Conservation (phyloP, 2,888 invertebrate species). For the Hypomecis atomaria region DNA sequence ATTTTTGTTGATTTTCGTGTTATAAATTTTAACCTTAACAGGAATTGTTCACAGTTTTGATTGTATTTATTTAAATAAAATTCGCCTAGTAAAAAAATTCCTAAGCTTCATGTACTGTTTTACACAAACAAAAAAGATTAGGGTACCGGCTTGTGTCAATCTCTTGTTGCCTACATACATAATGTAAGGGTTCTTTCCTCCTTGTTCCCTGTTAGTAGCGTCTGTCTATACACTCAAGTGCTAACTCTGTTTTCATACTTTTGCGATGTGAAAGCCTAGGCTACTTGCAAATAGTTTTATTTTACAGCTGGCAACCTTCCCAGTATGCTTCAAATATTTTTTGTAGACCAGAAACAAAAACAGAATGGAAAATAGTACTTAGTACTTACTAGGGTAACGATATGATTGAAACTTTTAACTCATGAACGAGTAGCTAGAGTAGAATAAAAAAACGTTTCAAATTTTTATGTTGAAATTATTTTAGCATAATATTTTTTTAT, state of each 20-base stretch:
- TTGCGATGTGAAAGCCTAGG: neutral
- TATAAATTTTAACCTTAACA: too few species aligned
- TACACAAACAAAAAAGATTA: constrained; percentile 7
- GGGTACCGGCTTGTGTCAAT: constrained; percentile 13
- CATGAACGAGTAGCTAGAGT: too few species aligned
- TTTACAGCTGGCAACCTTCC: constrained; percentile 2
- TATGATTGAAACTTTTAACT: too few species aligned
- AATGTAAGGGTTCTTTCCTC: constrained; percentile 17
- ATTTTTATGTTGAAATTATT: too few species aligned
- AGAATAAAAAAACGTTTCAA: too few species aligned
- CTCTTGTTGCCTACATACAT: constrained; percentile 18
- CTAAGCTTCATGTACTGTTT: constrained; percentile 1
- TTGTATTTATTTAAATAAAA: too few species aligned
- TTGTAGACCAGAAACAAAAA: neutral
- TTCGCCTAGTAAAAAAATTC: too few species aligned
- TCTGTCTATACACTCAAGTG: constrained; percentile 10
- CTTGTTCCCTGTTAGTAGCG: constrained; percentile 5
- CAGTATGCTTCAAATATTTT: neutral
- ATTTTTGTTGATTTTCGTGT: too few species aligned
- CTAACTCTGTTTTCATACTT: constrained; percentile 11
- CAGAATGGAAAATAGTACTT: neutral
- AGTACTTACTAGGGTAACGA: too few species aligned
- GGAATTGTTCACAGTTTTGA: too few species aligned
- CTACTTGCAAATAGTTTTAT: constrained; percentile 4
- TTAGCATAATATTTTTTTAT: too few species aligned